phyloP scores from a whole-genome alignment of 1,140 invertebrate species.

The Reticulitermes speratus region DNA sequence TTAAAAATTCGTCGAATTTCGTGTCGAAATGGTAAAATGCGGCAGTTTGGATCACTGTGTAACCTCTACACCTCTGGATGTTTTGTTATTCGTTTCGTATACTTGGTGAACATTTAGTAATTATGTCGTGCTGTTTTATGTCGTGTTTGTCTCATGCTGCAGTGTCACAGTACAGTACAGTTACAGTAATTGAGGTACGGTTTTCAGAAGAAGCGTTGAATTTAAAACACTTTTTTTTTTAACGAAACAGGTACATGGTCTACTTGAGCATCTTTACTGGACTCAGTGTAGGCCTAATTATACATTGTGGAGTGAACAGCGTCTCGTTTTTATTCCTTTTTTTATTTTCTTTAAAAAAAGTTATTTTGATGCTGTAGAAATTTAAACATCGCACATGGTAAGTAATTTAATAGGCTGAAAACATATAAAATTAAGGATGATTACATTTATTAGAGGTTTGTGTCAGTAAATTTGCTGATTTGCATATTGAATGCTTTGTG shows the following conservation, averaged over 20 bases:
- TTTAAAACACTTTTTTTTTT: neutral
- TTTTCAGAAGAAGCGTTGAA: neutral
- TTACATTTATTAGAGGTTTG: neutral
- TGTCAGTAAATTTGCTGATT: neutral
- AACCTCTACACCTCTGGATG: too few relatives aligned
- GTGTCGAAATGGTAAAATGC: too few relatives aligned
- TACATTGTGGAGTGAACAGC: neutral
- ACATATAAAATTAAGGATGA: neutral
- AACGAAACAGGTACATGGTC: neutral
- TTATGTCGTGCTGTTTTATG: too few relatives aligned
- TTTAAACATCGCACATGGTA: neutral
- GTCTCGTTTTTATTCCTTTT: neutral
- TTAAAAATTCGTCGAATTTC: too few relatives aligned
- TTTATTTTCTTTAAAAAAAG: neutral
- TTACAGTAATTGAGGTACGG: neutral
- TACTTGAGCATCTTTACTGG: neutral
- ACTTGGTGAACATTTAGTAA: too few relatives aligned
- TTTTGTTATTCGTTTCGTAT: too few relatives aligned
- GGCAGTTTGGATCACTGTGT: too few relatives aligned
- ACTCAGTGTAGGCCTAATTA: neutral
- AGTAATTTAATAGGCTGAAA: neutral
- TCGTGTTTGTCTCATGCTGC: too few relatives aligned
- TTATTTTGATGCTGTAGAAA: too few relatives aligned
- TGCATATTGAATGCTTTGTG: neutral
- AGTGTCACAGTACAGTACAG: too few relatives aligned